Conservation (phyloP, 2,888 invertebrate genomes). For the Pachymerium ferrugineum region DNA sequence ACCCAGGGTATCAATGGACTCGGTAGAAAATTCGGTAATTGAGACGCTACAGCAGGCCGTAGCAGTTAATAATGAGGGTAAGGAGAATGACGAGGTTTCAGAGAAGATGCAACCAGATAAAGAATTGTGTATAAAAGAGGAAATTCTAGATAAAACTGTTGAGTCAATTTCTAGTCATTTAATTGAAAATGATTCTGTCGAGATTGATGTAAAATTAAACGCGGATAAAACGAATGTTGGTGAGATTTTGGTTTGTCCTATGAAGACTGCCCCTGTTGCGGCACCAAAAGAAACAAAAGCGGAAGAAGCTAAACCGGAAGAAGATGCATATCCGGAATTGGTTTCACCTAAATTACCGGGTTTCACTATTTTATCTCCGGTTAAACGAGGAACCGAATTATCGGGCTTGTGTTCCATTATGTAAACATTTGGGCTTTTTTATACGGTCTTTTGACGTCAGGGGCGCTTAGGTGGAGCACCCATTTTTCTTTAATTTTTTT, state of each 20-base stretch:
- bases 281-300: too few relatives aligned
- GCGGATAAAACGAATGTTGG: neutral
- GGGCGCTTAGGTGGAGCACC: neutral
- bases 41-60: too few relatives aligned
- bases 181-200: neutral
- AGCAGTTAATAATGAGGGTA: slow-evolving; percentile 37
- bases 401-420: slow-evolving; percentile 76
- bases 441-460: neutral
- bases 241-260: slow-evolving; percentile 44
- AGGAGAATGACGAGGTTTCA: slow-evolving; percentile 30
- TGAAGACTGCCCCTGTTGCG: too few relatives aligned
- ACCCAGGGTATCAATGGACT: too few relatives aligned
- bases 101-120: slow-evolving; percentile 33
- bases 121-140: neutral
- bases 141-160: slow-evolving; percentile 35
- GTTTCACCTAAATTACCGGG: neutral
- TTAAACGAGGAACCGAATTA: slow-evolving; percentile 68
- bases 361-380: slow-evolving; percentile 65
- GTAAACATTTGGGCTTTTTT: slow-evolving; percentile 34
- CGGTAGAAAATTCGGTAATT: too few relatives aligned
- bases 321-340: too few relatives aligned
- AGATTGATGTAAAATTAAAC: neutral
- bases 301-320: too few relatives aligned
- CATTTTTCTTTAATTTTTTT: neutral
- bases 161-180: slow-evolving; percentile 37